These are phyloP conservation scores for Morpho helenor DNA, from an alignment of 2,888 invertebrate species.

Conservation along the genomic window DNA sequence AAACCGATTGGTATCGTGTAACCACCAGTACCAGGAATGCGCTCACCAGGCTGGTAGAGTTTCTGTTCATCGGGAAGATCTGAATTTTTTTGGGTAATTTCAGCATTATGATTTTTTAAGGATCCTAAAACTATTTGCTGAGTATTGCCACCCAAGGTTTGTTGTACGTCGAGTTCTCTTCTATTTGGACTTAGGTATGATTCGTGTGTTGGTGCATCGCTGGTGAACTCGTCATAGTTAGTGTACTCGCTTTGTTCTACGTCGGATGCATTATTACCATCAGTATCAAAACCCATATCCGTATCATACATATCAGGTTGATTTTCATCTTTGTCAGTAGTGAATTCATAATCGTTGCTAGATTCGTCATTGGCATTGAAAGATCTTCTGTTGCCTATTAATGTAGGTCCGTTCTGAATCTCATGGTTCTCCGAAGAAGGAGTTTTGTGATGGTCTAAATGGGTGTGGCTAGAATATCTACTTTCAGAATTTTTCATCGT, in stretches of 20 bases:
- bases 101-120: conserved; percentile 78
- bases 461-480: conserved; percentile 45
- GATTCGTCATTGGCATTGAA: conserved; percentile 48
- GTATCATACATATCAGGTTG: conserved; percentile 62
- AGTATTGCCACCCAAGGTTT: conserved; percentile 75
- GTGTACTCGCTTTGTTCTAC: conserved; percentile 78
- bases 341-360: conserved; percentile 54
- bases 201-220: conserved; percentile 51
- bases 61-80: conserved; percentile 75
- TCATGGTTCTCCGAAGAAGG: conserved; percentile 28
- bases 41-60: conserved; percentile 82
- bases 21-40: conserved; percentile 83
- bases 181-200: conserved; percentile 49
- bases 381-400: conserved; percentile 53
- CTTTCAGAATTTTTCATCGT: conserved; percentile 41
- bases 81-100: conserved; percentile 79
- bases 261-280: conserved; percentile 62
- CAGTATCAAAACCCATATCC: conserved; percentile 57
- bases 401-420: conserved; percentile 36
- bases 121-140: conserved; percentile 82
- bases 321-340: conserved; percentile 55
- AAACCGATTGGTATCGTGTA: conserved; percentile 84
- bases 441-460: conserved; percentile 59
- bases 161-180: conserved; percentile 63
- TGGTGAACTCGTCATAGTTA: conserved; percentile 79